Base-by-base conservation (phyloP, 2,888 invertebrate species). In the Andrena marginata region DNA sequence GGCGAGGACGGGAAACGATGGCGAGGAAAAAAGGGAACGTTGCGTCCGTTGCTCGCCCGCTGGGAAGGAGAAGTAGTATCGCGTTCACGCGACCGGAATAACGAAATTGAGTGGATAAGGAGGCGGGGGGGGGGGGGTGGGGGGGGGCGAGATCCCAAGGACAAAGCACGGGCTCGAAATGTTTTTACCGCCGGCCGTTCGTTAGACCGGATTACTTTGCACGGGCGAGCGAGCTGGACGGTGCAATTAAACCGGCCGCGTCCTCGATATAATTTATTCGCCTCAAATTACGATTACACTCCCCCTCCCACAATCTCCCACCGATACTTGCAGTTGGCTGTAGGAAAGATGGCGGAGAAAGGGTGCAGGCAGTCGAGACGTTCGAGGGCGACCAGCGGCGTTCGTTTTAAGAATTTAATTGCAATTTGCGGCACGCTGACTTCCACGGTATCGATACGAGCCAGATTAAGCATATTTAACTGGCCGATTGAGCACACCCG, bases 221-320 rank as follows among this genome's bases (percentile, higher is more conserved):
- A 73, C 31, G 33, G 35, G 64, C 26, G 70, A 56, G 51, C 64
- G 71, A 63, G 56, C 76, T 60, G 63, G 60, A 72, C 62, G 74
- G 62, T 67, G 79, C 74, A 85, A 84, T 87, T 87, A 85, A 82
- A 78, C 31, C 63, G 68, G n/a, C 51, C 29, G 73, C 29, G 5
- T 35, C 49, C 49, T 29, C n/a, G 71, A 78, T 77, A 84, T 85
- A 84, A 88, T 84, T 87, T 79, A 85, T 88, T 80, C 74, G 73
- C 63, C 71, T 63, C 72, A 48, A 85, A 85, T 85, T 84, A 68
- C 73, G 67, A 60, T 80, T 77, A 80, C 72, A 54, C n/a, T 33
- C 16, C 31, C n/a, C 42, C 2, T 42, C 16, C 4, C 1, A 5
- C 42, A 51, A 60, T 29, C 20, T 2, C 42, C 65, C 29, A n/a